phyloP scores from a whole-genome alignment of 2,888 invertebrate genomes.

The Pardosa pseudoannulata region DNA sequence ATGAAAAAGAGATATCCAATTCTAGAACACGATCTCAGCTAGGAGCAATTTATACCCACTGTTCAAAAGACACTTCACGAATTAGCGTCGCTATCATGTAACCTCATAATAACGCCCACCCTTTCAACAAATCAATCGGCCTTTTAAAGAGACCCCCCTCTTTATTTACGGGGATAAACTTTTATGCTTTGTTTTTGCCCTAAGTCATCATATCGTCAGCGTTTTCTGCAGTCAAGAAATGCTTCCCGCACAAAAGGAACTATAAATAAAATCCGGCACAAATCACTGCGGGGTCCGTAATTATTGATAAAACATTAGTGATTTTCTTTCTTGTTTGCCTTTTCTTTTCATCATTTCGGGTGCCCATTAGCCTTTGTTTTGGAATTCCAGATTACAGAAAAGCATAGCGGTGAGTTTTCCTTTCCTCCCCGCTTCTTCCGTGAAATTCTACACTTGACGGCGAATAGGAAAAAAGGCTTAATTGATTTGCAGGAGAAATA shows the following conservation, averaged over 20 bases:
- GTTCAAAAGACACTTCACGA: no score
- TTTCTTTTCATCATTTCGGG: no score
- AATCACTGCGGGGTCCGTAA: neutral
- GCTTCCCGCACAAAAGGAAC: neutral
- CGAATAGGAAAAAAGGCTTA: neutral
- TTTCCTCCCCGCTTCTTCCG: no score
- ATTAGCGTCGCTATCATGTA: no score
- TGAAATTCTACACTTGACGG: neutral
- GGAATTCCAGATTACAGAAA: neutral
- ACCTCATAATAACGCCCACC: no score
- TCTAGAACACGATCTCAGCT: no score
- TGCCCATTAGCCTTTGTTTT: neutral
- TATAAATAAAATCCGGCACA: neutral
- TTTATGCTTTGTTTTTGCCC: neutral
- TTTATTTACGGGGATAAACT: neutral
- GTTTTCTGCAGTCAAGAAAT: neutral
- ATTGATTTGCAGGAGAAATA: neutral
- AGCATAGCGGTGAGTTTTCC: neutral
- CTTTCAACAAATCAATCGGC: no score
- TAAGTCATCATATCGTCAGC: neutral
- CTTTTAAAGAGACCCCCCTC: no score
- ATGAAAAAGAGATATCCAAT: no score
- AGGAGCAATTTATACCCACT: no score
- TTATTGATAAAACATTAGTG: constrained; percentile 2
- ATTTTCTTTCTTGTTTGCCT: constrained; percentile 4